Percentiles rank a stretch among this genome's conserved stretches.
phyloP scores from a whole-genome alignment of 2,797 vertebrate genomes.

The Harpagifer antarcticus region DNA sequence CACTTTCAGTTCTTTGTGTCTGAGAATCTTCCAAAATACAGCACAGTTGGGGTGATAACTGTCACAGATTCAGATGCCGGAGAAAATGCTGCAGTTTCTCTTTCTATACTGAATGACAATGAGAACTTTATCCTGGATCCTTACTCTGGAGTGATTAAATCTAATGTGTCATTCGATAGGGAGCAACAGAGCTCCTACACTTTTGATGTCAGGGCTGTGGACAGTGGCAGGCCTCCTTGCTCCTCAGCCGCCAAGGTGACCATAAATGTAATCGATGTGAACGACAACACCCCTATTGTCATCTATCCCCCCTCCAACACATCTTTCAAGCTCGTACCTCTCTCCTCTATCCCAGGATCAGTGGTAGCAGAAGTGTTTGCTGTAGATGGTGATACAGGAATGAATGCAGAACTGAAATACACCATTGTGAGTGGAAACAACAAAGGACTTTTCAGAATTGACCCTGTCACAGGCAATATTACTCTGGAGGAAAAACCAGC shows the following conservation, averaged over 20 bases:
- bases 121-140: conserved; percentile 99
- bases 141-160: conserved; percentile 97
- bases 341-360: conserved; percentile 97
- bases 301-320: conserved; percentile 97
- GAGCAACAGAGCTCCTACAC: conserved; percentile 99
- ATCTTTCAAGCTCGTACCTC: conserved; percentile 97
- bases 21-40: conserved; percentile 98
- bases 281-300: conserved; percentile 96
- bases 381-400: conserved; percentile 96
- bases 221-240: conserved; percentile 93
- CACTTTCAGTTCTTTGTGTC: conserved; percentile 99
- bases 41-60: conserved; percentile 98
- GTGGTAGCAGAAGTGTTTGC: conserved; percentile 98
- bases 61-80: conserved; percentile 97
- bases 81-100: conserved; percentile 96
- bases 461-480: conserved; percentile 98
- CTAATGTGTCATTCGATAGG: conserved; percentile 97
- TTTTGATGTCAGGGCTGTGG: conserved; percentile 96
- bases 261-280: conserved; percentile 99
- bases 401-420: conserved; percentile 99
- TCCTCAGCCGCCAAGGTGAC: conserved; percentile 99
- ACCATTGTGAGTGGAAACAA: conserved; percentile 96
- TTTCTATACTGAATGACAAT: conserved; percentile 96
- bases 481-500: conserved; percentile 97
- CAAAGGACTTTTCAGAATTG: conserved; percentile 97